phyloP scores from a whole-genome alignment of 2,797 vertebrate genomes.

The Gymnodraco acuticeps region DNA sequence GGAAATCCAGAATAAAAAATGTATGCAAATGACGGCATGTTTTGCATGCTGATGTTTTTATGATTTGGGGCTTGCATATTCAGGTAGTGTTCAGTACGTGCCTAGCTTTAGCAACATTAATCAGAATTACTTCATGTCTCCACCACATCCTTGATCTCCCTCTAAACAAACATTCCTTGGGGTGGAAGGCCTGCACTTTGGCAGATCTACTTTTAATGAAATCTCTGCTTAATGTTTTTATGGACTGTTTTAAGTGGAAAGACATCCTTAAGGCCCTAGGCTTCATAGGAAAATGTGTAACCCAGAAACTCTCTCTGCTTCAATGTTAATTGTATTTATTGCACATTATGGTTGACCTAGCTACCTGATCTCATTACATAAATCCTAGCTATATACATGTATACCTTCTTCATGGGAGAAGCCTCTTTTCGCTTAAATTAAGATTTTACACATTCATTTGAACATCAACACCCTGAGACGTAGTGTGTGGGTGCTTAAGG shows the following conservation, averaged over 20 bases:
- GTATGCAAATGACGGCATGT: constrained; percentile 85
- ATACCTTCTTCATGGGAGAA: constrained; percentile 5
- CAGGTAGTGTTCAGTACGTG: constrained; percentile 72
- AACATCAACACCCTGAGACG: constrained; percentile 8
- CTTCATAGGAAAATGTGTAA: constrained; percentile 44
- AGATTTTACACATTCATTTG: constrained; percentile 33
- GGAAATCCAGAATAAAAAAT: constrained; percentile 84
- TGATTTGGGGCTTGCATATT: constrained; percentile 79
- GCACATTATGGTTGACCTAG: constrained; percentile 30
- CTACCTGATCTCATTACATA: constrained; percentile 39
- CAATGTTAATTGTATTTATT: constrained; percentile 27
- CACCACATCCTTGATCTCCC: constrained; percentile 71
- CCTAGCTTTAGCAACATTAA: constrained; percentile 78
- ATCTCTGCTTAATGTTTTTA: constrained; percentile 70
- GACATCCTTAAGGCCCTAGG: constrained; percentile 36
- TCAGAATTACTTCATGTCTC: constrained; percentile 78
- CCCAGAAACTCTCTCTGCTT: constrained; percentile 43
- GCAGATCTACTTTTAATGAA: constrained; percentile 72
- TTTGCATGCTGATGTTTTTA: constrained; percentile 83
- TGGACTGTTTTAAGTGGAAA: constrained; percentile 56
- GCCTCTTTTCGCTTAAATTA: constrained; percentile 32
- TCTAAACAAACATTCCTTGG: constrained; percentile 73
- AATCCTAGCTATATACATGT: constrained; percentile 27
- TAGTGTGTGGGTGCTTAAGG: constrained; percentile 26
- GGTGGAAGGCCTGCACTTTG: constrained; percentile 69